phyloP scores from a whole-genome alignment of 1,140 invertebrate species.

The Rhagoletis pomonella region DNA sequence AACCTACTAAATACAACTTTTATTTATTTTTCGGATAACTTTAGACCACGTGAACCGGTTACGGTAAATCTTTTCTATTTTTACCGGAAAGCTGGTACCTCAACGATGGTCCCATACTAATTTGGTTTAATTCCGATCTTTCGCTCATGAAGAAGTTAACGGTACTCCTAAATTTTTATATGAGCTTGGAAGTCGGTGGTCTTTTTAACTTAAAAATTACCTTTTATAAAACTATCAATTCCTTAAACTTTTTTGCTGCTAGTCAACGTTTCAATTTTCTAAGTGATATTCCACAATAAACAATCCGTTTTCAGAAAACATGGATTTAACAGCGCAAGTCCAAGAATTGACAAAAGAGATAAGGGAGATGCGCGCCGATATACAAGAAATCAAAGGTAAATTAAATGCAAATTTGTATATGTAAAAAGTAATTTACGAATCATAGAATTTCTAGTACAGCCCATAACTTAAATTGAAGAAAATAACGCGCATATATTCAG shows the following conservation, averaged over 20 bases:
- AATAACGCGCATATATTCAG: not conserved
- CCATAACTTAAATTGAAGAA: not conserved
- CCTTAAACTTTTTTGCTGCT: not conserved
- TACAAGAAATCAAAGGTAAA: slow-evolving; percentile 34
- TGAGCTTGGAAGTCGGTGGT: too few relatives aligned
- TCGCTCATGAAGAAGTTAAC: too few relatives aligned
- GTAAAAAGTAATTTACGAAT: not conserved
- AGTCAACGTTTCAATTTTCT: not conserved
- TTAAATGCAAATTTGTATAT: not conserved
- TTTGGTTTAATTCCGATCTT: too few relatives aligned
- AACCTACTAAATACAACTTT: too few relatives aligned
- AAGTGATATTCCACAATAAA: slow-evolving; percentile 49
- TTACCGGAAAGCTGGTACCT: too few relatives aligned
- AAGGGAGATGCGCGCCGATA: not conserved
- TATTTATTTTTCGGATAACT: too few relatives aligned
- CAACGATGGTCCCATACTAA: too few relatives aligned
- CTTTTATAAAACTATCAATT: not conserved
- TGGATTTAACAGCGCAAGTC: slow-evolving; percentile 41
- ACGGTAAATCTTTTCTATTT: too few relatives aligned
- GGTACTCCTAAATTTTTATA: too few relatives aligned
- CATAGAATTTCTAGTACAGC: not conserved
- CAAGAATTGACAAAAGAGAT: slow-evolving; percentile 23
- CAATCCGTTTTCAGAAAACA: slow-evolving; percentile 47
- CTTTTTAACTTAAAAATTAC: too few relatives aligned
- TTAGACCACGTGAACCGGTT: too few relatives aligned